Evolutionary conservation across 2,888 invertebrate genomes (phyloP), one percentile per base, ranked within the genome.

Genomic region (Drosophila glabriapex): DNA sequence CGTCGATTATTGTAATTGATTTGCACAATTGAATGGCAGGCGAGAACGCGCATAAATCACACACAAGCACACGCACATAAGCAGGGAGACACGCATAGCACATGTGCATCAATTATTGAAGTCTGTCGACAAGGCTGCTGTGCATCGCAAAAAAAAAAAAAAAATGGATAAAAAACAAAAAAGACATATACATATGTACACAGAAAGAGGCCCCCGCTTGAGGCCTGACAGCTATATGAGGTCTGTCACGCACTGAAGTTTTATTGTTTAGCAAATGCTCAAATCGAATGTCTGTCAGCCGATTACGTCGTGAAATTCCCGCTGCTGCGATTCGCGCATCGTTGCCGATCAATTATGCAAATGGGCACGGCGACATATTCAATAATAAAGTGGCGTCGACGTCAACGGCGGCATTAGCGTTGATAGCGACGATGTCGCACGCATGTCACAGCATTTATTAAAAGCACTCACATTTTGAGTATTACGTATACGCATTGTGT

Each of bases 321-420:
- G 78, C 70, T 80, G 81, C 76, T 58, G 52, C 81, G 74, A 85
- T 76, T 83, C 85, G 89, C 85, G 89, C 89, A 85, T 83, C 89
- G 85, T 75, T 83, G 89, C 78, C 85, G 90, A 88, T 87, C 90
- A 87, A 87, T 89, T 87, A 87, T 87, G 87, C 83, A 87, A 87
- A 87, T 87, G 88, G 71, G 67, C 75, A 75, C 53, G 72, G 58
- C 76, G 78, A 85, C 85, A 83, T 83, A 89, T 86, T 89, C 89
- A 83, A 85, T 85, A 85, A 89, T 86, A 86, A 87, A 87, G 85
- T 89, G 80, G 66, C 68, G 63, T 41, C 68, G 72, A 65, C 68
- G 64, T 41, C 62, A 65, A 62, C 65, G 37, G 41, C 28, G 60
- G 58, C 73, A 68, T 43, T 59, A 63, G 54, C 72, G 62, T 46